Evolutionary conservation across 2,113 vertebrate species (phyloP).

Genomic region (Parus major): DNA sequence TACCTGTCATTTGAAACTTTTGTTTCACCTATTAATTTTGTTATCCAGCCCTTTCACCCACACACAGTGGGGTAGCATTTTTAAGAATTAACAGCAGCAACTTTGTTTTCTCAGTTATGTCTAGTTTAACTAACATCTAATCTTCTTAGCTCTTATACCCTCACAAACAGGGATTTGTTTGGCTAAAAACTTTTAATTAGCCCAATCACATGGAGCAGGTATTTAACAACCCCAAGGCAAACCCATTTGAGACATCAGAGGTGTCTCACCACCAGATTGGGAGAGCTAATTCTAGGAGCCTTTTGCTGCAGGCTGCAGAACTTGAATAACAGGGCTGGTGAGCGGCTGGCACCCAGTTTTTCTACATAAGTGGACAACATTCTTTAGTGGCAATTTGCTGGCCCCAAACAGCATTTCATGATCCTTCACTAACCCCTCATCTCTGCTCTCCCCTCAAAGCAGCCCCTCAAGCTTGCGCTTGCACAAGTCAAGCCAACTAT

Average conservation of each 20-base stretch:
- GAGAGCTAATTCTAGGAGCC: slow-evolving; percentile 3
- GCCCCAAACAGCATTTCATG: neutral
- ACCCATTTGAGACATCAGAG: slow-evolving; percentile 39
- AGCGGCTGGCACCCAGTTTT: slow-evolving; percentile 41
- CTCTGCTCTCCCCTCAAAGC: neutral
- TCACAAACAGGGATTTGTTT: slow-evolving; percentile 73
- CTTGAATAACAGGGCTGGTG: slow-evolving; percentile 9
- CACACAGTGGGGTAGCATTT: neutral
- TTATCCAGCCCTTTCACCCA: neutral
- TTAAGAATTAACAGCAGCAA: slow-evolving; percentile 63
- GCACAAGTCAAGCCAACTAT: neutral
- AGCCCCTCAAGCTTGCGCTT: neutral
- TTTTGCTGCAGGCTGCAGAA: slow-evolving; percentile 12
- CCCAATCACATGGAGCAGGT: slow-evolving; percentile 63
- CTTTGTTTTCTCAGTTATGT: slow-evolving; percentile 56
- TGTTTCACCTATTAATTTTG: slow-evolving; percentile 16
- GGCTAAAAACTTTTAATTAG: slow-evolving; percentile 65
- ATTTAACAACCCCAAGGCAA: slow-evolving; percentile 60
- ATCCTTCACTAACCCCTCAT: neutral
- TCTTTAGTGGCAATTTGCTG: neutral
- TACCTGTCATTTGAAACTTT: neutral
- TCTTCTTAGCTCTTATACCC: slow-evolving; percentile 73
- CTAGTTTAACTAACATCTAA: slow-evolving; percentile 74
- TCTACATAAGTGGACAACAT: slow-evolving; percentile 45
- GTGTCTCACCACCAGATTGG: neutral